phyloP scores from a whole-genome alignment of 2,888 invertebrate species.

The Drosophila kambysellisi region DNA sequence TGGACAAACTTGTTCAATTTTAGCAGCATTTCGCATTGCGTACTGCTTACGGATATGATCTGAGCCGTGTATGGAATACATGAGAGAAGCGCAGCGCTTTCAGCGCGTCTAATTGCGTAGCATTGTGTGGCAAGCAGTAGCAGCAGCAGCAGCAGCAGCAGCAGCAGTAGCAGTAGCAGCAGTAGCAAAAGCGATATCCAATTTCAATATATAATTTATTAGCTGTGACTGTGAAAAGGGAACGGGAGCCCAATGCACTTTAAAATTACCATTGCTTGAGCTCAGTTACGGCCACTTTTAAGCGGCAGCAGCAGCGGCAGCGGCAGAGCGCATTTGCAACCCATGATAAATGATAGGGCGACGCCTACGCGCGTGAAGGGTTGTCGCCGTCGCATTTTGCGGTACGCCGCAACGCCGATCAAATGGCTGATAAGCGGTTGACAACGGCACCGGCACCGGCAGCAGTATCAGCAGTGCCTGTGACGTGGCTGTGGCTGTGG shows the following conservation, averaged over 20 bases:
- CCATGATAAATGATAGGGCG: slow-evolving; percentile 74
- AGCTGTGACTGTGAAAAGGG: slow-evolving; percentile 54
- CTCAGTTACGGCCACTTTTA: slow-evolving; percentile 43
- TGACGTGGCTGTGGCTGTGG: slow-evolving; percentile 69
- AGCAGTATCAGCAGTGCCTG: slow-evolving; percentile 23
- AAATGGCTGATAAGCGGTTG: slow-evolving; percentile 73
- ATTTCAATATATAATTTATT: slow-evolving; percentile 70
- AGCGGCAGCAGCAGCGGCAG: slow-evolving; percentile 11
- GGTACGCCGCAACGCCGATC: slow-evolving; percentile 76
- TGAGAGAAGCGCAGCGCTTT: slow-evolving; percentile 13
- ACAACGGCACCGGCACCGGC: slow-evolving; percentile 37
- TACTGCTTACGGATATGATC: neutral
- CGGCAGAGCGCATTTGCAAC: slow-evolving; percentile 37
- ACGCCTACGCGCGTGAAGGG: slow-evolving; percentile 74
- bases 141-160: neutral
- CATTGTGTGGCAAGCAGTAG: slow-evolving; percentile 56
- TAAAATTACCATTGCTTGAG: slow-evolving; percentile 46
- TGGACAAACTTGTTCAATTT: neutral
- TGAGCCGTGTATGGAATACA: slow-evolving; percentile 1
- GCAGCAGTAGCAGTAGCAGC: neutral
- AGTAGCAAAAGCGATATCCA: slow-evolving; percentile 52
- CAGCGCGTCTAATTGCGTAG: slow-evolving; percentile 62
- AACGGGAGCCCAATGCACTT: slow-evolving; percentile 55
- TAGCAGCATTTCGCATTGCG: neutral
- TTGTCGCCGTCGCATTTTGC: slow-evolving; percentile 68